These are phyloP conservation scores for Mythimna loreyi DNA, from an alignment of 2,888 invertebrate genomes.

Conservation along the genomic window DNA sequence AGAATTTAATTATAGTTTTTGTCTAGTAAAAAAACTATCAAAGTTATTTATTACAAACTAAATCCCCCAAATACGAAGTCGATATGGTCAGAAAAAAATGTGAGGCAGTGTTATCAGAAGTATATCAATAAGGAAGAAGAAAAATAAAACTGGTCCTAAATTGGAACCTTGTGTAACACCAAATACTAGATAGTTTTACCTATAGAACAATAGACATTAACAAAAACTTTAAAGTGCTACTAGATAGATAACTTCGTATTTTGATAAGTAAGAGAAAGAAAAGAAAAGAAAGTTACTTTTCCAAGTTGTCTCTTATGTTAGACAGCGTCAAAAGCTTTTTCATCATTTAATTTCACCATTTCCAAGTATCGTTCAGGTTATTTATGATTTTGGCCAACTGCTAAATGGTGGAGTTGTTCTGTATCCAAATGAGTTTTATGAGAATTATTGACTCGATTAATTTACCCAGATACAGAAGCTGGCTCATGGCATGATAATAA, in stretches of 20 bases:
- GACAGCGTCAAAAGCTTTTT: background rate
- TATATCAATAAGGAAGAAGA: background rate
- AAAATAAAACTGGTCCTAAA: background rate
- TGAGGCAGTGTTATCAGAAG: background rate
- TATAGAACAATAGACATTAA: background rate
- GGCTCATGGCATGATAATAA: background rate
- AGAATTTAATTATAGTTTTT: background rate
- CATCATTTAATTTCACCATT: background rate
- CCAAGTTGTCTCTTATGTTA: background rate
- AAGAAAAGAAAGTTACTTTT: too few relatives aligned
- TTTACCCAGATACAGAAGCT: too few relatives aligned
- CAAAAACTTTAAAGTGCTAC: background rate
- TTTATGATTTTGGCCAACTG: background rate
- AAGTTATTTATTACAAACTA: background rate
- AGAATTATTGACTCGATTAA: background rate
- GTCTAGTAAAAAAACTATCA: background rate
- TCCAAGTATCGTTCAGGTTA: too few relatives aligned
- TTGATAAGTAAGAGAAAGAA: background rate
- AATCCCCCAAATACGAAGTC: too few relatives aligned
- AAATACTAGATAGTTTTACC: background rate
- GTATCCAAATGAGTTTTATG: background rate
- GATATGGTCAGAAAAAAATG: too few relatives aligned
- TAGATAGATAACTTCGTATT: background rate
- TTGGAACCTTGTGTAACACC: background rate
- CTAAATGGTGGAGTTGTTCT: background rate